phyloP scores from a whole-genome alignment of 1,140 invertebrate genomes.

The Platyura marginata region DNA sequence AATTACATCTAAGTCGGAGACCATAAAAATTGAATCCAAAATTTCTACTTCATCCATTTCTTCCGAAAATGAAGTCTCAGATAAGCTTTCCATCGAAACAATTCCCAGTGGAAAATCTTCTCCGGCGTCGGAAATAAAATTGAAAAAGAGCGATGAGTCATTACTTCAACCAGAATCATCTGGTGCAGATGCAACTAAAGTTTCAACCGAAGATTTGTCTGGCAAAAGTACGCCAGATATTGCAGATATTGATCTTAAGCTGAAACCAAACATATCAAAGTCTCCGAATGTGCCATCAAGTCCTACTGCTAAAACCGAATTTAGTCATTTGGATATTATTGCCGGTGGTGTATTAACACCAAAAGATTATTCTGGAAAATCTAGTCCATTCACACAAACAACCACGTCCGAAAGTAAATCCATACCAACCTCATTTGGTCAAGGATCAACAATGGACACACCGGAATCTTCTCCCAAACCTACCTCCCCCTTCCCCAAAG shows the following conservation, averaged over 20 bases:
- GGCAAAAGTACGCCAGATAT: slow-evolving; percentile 19
- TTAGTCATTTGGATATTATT: slow-evolving; percentile 12
- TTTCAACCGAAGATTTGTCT: background rate
- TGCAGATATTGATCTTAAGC: slow-evolving; percentile 8
- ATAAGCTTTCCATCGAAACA: background rate
- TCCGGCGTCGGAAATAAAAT: background rate
- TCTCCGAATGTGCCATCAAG: too few relatives aligned
- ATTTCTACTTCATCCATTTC: background rate
- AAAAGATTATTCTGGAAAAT: slow-evolving; percentile 22
- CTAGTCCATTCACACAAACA: slow-evolving; percentile 15
- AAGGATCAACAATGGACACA: slow-evolving; percentile 19
- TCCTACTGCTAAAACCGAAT: slow-evolving; percentile 3
- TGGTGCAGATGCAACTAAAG: background rate
- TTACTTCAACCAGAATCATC: background rate
- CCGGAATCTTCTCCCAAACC: slow-evolving; percentile 23
- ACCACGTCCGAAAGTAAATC: slow-evolving; percentile 17
- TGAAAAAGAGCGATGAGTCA: background rate
- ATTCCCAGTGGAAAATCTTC: background rate
- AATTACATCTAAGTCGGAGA: background rate
- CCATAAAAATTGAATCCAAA: background rate
- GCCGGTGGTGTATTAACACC: slow-evolving; percentile 18
- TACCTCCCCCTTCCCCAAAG: slow-evolving; percentile 21
- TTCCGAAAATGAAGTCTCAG: background rate
- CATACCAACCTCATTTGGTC: slow-evolving; percentile 16
- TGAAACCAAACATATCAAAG: too few relatives aligned